These are phyloP conservation scores for Macaca nemestrina DNA, from an alignment of 2,113 vertebrate genomes.

Conservation along the genomic window DNA sequence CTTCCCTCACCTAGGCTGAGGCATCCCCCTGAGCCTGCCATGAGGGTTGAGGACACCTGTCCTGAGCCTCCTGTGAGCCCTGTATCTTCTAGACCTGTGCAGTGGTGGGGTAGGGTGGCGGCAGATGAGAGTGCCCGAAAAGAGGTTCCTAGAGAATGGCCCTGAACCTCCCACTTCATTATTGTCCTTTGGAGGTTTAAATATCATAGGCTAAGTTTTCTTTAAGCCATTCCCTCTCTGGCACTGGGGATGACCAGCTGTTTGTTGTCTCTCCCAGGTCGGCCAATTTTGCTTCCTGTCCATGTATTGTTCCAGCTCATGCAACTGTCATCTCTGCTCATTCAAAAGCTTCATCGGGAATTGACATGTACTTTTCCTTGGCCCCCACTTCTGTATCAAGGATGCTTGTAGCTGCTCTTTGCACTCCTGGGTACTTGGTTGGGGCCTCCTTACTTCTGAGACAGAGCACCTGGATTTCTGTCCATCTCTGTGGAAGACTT, in stretches of 20 bases:
- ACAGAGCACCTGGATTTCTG: background rate
- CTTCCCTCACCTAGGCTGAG: background rate
- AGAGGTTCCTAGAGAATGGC: background rate
- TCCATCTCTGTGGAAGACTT: background rate
- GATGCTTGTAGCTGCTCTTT: background rate
- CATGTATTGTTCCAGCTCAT: background rate
- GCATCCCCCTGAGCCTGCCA: background rate
- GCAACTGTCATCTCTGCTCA: background rate
- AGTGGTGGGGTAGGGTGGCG: background rate
- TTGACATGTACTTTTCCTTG: accelerated
- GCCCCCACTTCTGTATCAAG: background rate
- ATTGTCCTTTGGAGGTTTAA: background rate
- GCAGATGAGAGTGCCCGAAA: background rate
- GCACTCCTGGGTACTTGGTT: background rate
- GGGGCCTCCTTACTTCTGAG: background rate
- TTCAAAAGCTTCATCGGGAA: background rate
- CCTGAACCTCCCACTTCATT: background rate
- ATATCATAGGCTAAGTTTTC: too few species aligned
- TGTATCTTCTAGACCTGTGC: background rate
- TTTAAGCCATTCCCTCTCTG: background rate
- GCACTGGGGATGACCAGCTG: background rate
- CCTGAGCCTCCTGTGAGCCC: background rate
- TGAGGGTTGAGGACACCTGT: background rate
- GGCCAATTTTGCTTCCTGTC: background rate
- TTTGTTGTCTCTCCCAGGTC: background rate